Conservation (phyloP, 2,797 vertebrate genomes). For the Thunnus albacares region DNA sequence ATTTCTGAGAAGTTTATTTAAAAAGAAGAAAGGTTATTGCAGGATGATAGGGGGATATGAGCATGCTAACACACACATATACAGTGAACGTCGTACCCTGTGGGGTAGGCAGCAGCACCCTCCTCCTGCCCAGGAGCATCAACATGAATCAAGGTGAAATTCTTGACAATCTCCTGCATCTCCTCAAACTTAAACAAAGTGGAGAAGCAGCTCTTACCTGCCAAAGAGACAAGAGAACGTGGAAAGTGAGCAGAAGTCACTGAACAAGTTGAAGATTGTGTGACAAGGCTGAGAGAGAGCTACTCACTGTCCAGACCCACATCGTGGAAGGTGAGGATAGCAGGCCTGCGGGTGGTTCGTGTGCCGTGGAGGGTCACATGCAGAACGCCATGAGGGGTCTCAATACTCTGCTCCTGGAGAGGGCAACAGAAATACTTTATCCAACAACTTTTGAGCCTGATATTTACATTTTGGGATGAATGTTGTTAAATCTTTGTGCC, state of each 20-base stretch:
- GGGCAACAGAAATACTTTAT: background rate
- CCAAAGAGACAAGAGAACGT: background rate
- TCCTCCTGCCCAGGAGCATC: conserved; percentile 93
- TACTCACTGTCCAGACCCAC: conserved; percentile 93
- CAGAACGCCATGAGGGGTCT: conserved; percentile 91
- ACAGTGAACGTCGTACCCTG: conserved; percentile 79
- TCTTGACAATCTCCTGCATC: conserved; percentile 96
- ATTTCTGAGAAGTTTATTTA: conserved; percentile 34
- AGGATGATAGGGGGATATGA: background rate
- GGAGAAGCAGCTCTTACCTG: conserved; percentile 94
- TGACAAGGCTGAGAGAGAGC: background rate
- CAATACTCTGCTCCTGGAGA: conserved; percentile 90
- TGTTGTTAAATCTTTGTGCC: no score
- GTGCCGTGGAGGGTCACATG: conserved; percentile 91
- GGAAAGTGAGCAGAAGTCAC: no score
- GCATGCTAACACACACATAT: background rate
- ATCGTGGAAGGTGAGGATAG: conserved; percentile 93
- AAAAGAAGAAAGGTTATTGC: conserved; percentile 17
- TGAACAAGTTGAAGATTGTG: accelerated
- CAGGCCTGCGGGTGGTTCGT: conserved; percentile 90
- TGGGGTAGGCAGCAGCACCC: conserved; percentile 87
- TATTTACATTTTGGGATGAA: background rate
- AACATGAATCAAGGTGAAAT: conserved; percentile 92
- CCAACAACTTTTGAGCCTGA: no score
- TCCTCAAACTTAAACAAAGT: conserved; percentile 92